phyloP scores from a whole-genome alignment of 2,113 vertebrate species.

The Raja brachyura region DNA sequence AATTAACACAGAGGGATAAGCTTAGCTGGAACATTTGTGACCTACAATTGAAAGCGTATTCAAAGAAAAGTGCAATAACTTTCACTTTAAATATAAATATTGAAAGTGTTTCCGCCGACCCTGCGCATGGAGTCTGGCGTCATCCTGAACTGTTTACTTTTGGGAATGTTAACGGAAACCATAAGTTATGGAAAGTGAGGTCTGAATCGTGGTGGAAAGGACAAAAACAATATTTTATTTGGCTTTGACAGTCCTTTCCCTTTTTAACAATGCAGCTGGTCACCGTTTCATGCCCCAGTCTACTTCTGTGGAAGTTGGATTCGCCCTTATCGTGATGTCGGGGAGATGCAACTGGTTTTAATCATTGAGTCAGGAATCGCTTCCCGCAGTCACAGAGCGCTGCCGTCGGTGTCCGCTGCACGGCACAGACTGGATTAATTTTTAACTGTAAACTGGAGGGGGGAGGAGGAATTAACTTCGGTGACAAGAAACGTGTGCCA shows the following conservation, averaged over 20 bases:
- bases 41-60: background rate
- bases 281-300: background rate
- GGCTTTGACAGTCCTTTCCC: background rate
- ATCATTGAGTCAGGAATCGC: background rate
- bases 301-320: background rate
- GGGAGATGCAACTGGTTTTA: conserved; percentile 15
- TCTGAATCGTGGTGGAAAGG: background rate
- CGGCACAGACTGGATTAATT: background rate
- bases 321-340: background rate
- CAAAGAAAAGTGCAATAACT: background rate
- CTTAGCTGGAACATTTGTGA: background rate
- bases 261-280: background rate
- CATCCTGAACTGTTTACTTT: conserved; percentile 20
- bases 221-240: background rate
- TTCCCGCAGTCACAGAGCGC: background rate
- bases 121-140: background rate
- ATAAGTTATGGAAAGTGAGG: background rate
- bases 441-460: background rate
- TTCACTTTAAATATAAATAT: conserved; percentile 15
- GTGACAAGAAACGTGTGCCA: background rate
- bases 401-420: background rate
- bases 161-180: background rate
- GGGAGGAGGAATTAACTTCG: background rate
- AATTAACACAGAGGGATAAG: background rate
- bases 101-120: background rate